A percentile compares a stretch with the other conserved stretches of the same genome.
These are phyloP conservation scores for Drosophila kikkawai DNA, from an alignment of 1,140 invertebrate genomes.

Conservation along the genomic window DNA sequence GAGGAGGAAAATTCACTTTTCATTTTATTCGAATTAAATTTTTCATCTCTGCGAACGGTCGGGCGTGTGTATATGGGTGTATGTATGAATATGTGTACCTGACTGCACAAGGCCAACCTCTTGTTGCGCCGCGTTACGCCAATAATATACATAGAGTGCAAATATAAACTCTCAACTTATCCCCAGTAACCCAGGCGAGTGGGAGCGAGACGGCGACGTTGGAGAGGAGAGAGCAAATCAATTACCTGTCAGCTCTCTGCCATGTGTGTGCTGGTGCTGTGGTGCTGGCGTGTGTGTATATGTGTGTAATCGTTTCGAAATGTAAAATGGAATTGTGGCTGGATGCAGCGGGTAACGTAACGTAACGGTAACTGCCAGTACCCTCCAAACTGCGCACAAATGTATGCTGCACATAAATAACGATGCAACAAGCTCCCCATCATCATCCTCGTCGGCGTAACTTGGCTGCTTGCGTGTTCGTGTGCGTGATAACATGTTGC, in stretches of 20 bases:
- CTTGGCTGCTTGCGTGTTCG: background rate
- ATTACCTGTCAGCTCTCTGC: slow-evolving; percentile 43
- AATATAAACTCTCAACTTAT: slow-evolving; percentile 55
- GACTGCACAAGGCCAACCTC: slow-evolving; percentile 73
- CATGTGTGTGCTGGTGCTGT: slow-evolving; percentile 16
- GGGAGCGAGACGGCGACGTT: slow-evolving; percentile 8
- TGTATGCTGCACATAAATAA: slow-evolving; percentile 39
- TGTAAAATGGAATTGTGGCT: slow-evolving; percentile 42
- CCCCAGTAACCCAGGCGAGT: slow-evolving; percentile 26
- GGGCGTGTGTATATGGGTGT: slow-evolving; percentile 22
- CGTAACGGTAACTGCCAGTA: slow-evolving; percentile 21
- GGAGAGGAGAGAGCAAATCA: slow-evolving; percentile 43
- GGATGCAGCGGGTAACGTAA: slow-evolving; percentile 28
- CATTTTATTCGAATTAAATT: slow-evolving; percentile 42
- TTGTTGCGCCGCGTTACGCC: slow-evolving; percentile 72
- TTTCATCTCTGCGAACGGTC: slow-evolving; percentile 22
- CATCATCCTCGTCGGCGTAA: background rate
- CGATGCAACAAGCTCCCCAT: slow-evolving; percentile 25
- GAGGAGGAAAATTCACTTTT: slow-evolving; percentile 43
- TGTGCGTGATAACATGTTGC: slow-evolving; percentile 53
- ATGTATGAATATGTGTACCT: slow-evolving; percentile 52
- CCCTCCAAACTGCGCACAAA: slow-evolving; percentile 42
- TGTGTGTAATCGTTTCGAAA: slow-evolving; percentile 30
- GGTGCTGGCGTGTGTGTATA: slow-evolving; percentile 2
- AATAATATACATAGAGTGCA: slow-evolving; percentile 51